These are phyloP conservation scores for Odontomyia ornata DNA, from an alignment of 2,888 invertebrate genomes.

Conservation along the genomic window DNA sequence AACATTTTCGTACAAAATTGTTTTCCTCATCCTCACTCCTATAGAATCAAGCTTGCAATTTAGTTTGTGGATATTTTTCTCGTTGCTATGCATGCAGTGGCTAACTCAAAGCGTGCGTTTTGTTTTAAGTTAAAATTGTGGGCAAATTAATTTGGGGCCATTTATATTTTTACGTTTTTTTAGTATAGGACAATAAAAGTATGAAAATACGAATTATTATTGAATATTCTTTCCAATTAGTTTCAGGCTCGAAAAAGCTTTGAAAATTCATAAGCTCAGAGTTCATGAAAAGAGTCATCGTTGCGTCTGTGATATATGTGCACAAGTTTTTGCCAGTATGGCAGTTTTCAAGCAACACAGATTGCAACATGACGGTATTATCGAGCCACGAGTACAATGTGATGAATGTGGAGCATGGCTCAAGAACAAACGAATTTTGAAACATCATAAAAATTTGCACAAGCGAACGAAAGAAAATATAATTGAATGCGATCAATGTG, in stretches of 20 bases:
- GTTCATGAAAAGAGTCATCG: constrained; percentile 4
- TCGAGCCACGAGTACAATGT: constrained; percentile 45
- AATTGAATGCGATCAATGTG: constrained; percentile 45
- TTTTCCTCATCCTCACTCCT: too few species aligned
- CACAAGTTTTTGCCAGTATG: constrained; percentile 38
- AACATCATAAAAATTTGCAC: constrained; percentile 31
- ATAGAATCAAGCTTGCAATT: too few species aligned
- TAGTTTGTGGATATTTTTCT: too few species aligned
- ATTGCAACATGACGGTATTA: constrained; percentile 21
- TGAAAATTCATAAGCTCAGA: constrained; percentile 23
- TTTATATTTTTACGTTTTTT: too few species aligned
- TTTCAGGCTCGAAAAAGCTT: background rate
- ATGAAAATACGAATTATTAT: too few species aligned
- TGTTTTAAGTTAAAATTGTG: too few species aligned
- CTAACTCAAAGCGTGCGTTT: too few species aligned
- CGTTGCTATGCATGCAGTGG: too few species aligned
- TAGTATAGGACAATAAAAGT: too few species aligned
- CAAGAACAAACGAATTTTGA: constrained; percentile 36
- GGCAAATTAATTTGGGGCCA: too few species aligned
- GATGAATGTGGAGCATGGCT: constrained; percentile 45
- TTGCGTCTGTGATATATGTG: constrained; percentile 43
- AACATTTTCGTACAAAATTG: too few species aligned
- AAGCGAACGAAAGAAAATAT: constrained; percentile 17
- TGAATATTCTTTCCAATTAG: too few species aligned
- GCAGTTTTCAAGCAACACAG: constrained; percentile 33